phyloP scores from a whole-genome alignment of 2,113 vertebrate genomes.

The Rhinopithecus roxellana region DNA sequence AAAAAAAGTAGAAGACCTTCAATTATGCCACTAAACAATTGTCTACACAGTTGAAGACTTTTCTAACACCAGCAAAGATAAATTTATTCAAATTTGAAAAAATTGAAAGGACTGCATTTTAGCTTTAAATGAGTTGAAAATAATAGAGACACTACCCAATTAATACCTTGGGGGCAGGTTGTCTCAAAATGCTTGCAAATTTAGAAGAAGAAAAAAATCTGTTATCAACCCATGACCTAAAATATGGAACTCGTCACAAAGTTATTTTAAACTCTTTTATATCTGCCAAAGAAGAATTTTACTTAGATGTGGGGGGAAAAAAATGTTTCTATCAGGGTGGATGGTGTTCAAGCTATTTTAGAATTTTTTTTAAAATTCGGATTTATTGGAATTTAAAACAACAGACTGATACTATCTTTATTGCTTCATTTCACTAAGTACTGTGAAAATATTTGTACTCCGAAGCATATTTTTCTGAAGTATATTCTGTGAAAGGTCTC shows the following conservation, averaged over 20 bases:
- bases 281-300: background rate
- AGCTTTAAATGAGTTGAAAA: background rate
- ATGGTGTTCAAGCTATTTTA: background rate
- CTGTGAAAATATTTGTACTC: background rate
- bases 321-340: background rate
- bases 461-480: background rate
- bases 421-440: background rate
- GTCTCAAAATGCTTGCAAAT: background rate
- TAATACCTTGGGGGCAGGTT: background rate
- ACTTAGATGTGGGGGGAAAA: background rate
- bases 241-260: background rate
- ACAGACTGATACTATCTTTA: background rate
- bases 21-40: background rate
- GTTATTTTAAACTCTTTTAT: background rate
- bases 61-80: background rate
- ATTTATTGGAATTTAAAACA: background rate
- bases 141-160: background rate
- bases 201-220: background rate
- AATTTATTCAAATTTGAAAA: background rate
- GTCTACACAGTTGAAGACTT: background rate
- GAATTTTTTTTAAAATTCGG: background rate
- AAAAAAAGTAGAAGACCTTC: background rate
- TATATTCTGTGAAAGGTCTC: background rate
- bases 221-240: background rate
- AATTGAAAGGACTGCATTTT: background rate